Evolutionary conservation across 2,113 vertebrate genomes (phyloP).

Genomic region (Smithornis capensis): DNA sequence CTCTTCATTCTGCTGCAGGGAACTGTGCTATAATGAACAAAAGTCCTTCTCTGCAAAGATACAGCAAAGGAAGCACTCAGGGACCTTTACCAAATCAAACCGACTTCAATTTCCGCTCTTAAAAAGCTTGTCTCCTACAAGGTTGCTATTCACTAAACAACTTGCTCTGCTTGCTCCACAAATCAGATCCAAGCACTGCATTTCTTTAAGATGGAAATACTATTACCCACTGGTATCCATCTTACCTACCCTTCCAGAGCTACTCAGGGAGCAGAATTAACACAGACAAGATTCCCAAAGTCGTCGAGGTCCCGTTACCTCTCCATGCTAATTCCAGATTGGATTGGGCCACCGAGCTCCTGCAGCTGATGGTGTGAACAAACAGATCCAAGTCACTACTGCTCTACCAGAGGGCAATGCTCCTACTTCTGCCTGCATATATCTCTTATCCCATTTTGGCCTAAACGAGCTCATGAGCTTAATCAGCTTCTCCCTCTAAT

Average conservation of each 20-base stretch:
- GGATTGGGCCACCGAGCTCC: background rate
- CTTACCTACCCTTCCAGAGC: background rate
- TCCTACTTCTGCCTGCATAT: background rate
- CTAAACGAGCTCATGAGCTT: background rate
- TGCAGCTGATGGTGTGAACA: background rate
- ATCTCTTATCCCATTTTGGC: background rate
- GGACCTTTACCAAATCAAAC: background rate
- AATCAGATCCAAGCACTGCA: background rate
- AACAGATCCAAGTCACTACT: accelerated
- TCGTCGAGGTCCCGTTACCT: background rate
- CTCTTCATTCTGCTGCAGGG: background rate
- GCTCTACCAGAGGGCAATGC: background rate
- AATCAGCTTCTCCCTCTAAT: background rate
- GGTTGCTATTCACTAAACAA: background rate
- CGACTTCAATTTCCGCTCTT: background rate
- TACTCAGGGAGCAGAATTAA: background rate
- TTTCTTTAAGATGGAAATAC: background rate
- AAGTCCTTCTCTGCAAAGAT: background rate
- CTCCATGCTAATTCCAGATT: background rate
- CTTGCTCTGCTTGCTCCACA: background rate
- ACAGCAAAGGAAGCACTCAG: background rate
- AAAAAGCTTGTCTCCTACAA: background rate
- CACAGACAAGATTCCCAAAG: background rate
- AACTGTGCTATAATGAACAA: background rate
- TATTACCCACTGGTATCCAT: background rate